phyloP scores from a whole-genome alignment of 2,888 invertebrate genomes.

The Seladonia tumulorum region DNA sequence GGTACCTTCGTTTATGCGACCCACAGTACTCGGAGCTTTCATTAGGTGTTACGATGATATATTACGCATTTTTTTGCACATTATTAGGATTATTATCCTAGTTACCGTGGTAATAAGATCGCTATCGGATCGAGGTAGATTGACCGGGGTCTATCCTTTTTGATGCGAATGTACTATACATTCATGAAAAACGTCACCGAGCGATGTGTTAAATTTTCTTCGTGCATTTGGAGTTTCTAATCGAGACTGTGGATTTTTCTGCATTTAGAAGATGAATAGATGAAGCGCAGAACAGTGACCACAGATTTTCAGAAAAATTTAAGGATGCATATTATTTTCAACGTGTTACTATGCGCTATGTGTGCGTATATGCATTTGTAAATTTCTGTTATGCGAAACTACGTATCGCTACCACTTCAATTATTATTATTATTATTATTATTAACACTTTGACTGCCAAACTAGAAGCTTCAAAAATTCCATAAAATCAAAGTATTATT shows the following conservation, averaged over 20 bases:
- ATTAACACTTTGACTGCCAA: too few species aligned
- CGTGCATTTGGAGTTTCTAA: not conserved
- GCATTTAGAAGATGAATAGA: too few species aligned
- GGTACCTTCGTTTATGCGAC: not conserved
- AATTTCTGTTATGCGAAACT: too few species aligned
- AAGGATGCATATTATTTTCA: not conserved
- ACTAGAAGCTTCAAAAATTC: too few species aligned
- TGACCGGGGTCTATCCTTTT: not conserved
- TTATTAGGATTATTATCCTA: not conserved
- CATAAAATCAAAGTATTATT: too few species aligned
- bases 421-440: too few species aligned
- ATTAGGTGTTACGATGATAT: slow-evolving; percentile 9
- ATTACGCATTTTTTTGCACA: not conserved
- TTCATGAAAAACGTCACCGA: not conserved
- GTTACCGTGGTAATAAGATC: not conserved
- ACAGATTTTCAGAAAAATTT: not conserved
- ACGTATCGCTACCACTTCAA: too few species aligned
- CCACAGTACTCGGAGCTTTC: not conserved
- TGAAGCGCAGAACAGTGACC: not conserved
- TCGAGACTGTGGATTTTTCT: not conserved
- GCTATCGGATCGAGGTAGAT: not conserved
- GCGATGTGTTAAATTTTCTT: not conserved
- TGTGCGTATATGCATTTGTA: too few species aligned
- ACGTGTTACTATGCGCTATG: too few species aligned
- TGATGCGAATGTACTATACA: not conserved